Base-by-base conservation (phyloP, 92 coral and sea anemone genomes). In the Epizoanthus fatuus region DNA sequence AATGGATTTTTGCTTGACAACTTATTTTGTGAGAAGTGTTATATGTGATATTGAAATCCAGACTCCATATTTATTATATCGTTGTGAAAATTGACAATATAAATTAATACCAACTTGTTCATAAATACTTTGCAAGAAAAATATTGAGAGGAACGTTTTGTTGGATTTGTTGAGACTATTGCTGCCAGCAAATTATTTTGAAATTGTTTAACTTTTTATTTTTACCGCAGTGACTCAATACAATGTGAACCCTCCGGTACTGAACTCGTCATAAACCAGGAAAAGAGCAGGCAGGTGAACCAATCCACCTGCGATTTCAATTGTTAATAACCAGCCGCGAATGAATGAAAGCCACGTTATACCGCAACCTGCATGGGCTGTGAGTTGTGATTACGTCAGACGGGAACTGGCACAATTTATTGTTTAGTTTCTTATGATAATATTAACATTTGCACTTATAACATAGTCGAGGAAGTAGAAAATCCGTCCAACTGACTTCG, bases 341-440 rank as follows among this genome's bases (percentile, higher is more conserved):
- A 77, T 77, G 82, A 77, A 77, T 11, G 25, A 5, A 75, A 58
- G 58, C 16, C 81, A 75, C 81, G 81, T 77, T 77, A 58, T 40
- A 39, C 40, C 42, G 82, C 35, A 4, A 77, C 57, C 82, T 11
- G 82, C 13, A 20, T 44, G 55, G 44, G 69, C 4, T 60, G 22
- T 42, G 82, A 60, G 81, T 53, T 76, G 69, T 76, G 4, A 20
- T 77, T 68, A 77, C 82, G 70, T 77, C 82, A 77, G 69, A 40
- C n/a, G 47, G 54, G 63, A 17, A 60, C 56, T 7, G 58, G 42
- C 5, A 77, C 55, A 62, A 59, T 4, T 66, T 12, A 58, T 77
- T 77, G 56, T 39, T 39, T 57, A 32, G 14, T 13, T 53, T 22
- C 7, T 52, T 75, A 5, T 55, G 15, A 59, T 44, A 59, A 40